phyloP scores from a whole-genome alignment of 2,113 vertebrate genomes.

The Muntiacus muntjak region DNA sequence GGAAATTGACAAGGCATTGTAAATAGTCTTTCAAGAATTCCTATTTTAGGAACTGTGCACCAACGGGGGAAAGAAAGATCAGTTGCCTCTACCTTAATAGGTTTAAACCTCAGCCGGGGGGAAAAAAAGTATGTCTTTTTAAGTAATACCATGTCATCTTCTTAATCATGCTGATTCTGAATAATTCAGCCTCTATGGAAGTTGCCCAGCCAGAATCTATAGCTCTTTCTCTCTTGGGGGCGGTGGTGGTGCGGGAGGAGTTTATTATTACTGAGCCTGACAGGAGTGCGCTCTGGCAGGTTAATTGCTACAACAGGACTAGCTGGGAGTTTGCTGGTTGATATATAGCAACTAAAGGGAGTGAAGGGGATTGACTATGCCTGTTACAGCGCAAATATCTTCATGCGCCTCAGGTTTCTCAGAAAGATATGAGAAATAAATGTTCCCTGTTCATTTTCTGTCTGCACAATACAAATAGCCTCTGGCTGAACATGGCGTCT shows the following conservation, averaged over 20 bases:
- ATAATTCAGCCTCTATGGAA: slow-evolving; percentile 83
- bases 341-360: slow-evolving; percentile 82
- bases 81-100: slow-evolving; percentile 73
- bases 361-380: slow-evolving; percentile 83
- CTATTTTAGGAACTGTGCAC: slow-evolving; percentile 54
- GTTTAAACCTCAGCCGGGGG: slow-evolving; percentile 73
- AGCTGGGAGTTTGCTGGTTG: slow-evolving; percentile 81
- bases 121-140: slow-evolving; percentile 73
- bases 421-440: slow-evolving; percentile 87
- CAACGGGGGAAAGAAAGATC: slow-evolving; percentile 13
- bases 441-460: slow-evolving; percentile 85
- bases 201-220: slow-evolving; percentile 78
- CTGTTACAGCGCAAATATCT: slow-evolving; percentile 85
- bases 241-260: slow-evolving; percentile 36
- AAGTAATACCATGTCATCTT: slow-evolving; percentile 83
- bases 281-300: slow-evolving; percentile 83
- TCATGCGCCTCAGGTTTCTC: slow-evolving; percentile 84
- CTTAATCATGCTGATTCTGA: slow-evolving; percentile 85
- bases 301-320: slow-evolving; percentile 85
- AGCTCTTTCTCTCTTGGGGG: slow-evolving; percentile 75
- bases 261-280: slow-evolving; percentile 82
- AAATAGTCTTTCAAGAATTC: slow-evolving; percentile 71
- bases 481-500: slow-evolving; percentile 77
- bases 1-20: slow-evolving; percentile 67
- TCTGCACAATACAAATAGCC: slow-evolving; percentile 87